Evolutionary conservation across 2,888 invertebrate species (phyloP), one percentile per base, ranked within the genome.

Genomic region (Pegoplata infirma): DNA sequence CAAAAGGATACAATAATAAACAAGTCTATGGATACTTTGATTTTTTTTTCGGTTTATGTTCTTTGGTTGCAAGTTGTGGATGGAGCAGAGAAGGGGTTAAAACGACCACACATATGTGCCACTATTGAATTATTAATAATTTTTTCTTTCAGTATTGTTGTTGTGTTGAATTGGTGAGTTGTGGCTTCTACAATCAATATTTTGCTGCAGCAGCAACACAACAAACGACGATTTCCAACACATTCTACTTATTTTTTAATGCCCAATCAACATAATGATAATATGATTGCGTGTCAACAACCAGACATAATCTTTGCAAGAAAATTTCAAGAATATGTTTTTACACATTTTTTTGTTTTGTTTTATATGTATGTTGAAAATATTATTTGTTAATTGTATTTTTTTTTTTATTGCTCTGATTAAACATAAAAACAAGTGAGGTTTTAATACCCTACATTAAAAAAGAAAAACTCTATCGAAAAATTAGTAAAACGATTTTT

Each of bases 71-170:
- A 36, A 25, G 28, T 32, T 40, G 17, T 61, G 51, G n/a, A n/a
- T n/a, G n/a, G n/a, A n/a, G n/a, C n/a, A 8, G 68, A 46, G 81
- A 66, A 72, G 81, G 78, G n/a, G 63, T 55, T 40, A 68, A 69
- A 78, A 53, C 49, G 79, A 75, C 80, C 77, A 77, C 55, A 82
- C 83, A 85, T 82, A 85, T 85, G 85, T 84, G 84, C 82, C 81
- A 82, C 83, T 84, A 83, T 81, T 86, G 86, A 84, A 86, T 86
- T 86, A 86, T 87, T 86, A 85, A 86, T 86, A 85, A 83, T 83
- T 82, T 72, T 68, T n/a, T n/a, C n/a, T n/a, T n/a, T n/a, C n/a
- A n/a, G n/a, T n/a, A n/a, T n/a, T 74, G 58, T 49, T 55, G 1
- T 53, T 47, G 19, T 66, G 16, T 44, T 46, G 44, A 67, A 66